Evolutionary conservation across 2,888 invertebrate genomes (phyloP).

Genomic region (Timandra comae): DNA sequence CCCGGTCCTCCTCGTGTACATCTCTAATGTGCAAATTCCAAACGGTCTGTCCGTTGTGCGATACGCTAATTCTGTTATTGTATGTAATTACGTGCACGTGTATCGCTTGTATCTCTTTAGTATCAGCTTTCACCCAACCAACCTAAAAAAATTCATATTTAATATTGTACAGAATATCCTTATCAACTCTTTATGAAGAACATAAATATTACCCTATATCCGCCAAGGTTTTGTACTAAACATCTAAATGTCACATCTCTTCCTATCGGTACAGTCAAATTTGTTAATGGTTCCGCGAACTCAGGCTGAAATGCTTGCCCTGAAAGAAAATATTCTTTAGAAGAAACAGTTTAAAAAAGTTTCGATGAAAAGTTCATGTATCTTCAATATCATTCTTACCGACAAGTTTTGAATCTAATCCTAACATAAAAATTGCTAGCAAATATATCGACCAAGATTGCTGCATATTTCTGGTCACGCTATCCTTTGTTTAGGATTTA

Average conservation of each 20-base stretch:
- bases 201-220: slow-evolving; percentile 82
- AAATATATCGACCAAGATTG: slow-evolving; percentile 55
- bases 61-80: slow-evolving; percentile 90
- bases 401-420: slow-evolving; percentile 61
- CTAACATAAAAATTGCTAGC: slow-evolving; percentile 58
- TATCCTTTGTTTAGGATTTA: slow-evolving; percentile 8
- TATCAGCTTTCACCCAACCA: slow-evolving; percentile 95
- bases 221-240: slow-evolving; percentile 89
- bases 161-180: background rate
- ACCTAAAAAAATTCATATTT: slow-evolving; percentile 75
- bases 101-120: slow-evolving; percentile 94
- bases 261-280: slow-evolving; percentile 89
- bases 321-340: slow-evolving; percentile 50
- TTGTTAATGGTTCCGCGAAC: slow-evolving; percentile 88
- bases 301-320: slow-evolving; percentile 88
- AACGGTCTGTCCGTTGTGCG: slow-evolving; percentile 88
- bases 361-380: background rate
- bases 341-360: no score
- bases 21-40: slow-evolving; percentile 94
- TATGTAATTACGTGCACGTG: slow-evolving; percentile 95
- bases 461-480: slow-evolving; percentile 50
- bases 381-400: slow-evolving; percentile 33
- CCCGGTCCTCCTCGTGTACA: slow-evolving; percentile 91
- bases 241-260: slow-evolving; percentile 93
- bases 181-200: no score